Conservation (phyloP, 2,113 vertebrate genomes). For the Epinephelus moara region DNA sequence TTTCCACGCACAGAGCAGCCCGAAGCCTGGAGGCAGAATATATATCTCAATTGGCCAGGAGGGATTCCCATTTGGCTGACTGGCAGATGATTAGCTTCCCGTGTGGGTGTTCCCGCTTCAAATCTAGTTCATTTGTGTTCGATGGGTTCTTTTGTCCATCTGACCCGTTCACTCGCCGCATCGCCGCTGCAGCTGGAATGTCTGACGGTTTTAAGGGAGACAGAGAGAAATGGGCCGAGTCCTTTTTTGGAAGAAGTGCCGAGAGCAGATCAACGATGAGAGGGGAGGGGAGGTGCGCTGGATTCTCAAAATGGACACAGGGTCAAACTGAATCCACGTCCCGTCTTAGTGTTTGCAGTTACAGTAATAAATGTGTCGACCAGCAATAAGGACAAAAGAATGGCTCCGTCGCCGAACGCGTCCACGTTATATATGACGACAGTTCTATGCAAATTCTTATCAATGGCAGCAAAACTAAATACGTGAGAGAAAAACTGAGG, state of each 20-base stretch:
- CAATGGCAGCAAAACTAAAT: constrained; percentile 46
- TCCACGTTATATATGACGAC: neutral
- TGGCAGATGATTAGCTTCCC: constrained; percentile 32
- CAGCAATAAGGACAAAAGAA: constrained; percentile 24
- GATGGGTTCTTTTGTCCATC: constrained; percentile 1
- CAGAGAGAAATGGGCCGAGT: constrained; percentile 4
- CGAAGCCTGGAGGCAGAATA: constrained; percentile 16
- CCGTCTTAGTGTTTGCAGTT: constrained; percentile 36
- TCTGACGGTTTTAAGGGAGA: constrained; percentile 25
- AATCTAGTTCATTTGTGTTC: constrained; percentile 8
- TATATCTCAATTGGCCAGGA: constrained; percentile 44
- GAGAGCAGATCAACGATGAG: constrained; percentile 17
- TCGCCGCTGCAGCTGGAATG: constrained; percentile 45
- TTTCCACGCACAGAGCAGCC: constrained; percentile 14
- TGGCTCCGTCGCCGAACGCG: constrained; percentile 6
- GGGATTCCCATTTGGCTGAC: constrained; percentile 21
- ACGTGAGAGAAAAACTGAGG: constrained; percentile 67
- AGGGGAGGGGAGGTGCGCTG: neutral
- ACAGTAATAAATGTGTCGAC: constrained; percentile 29
- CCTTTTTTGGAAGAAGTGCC: constrained; percentile 42
- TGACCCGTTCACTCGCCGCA: neutral
- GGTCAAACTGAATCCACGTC: constrained; percentile 4
- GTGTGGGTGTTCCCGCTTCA: constrained; percentile 20
- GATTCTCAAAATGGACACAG: constrained; percentile 20
- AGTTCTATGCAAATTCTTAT: constrained; percentile 37